Conservation (phyloP, 2,113 vertebrate species). For the Brachypodius melanocephalos region DNA sequence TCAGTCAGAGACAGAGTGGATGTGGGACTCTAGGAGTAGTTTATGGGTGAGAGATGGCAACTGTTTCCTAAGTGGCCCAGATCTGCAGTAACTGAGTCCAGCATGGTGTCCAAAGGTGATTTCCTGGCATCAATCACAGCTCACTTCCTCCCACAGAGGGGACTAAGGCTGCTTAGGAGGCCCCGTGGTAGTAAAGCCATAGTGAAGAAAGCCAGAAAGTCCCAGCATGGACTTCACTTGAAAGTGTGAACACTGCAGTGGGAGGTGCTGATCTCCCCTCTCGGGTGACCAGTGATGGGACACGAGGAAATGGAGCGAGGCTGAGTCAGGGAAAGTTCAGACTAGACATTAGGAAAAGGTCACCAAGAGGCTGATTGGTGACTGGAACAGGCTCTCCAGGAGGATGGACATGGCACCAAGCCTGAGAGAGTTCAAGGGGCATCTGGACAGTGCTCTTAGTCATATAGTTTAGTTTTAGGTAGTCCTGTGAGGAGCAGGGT, state of each 20-base stretch:
- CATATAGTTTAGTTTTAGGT: background rate
- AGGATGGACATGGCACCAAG: background rate
- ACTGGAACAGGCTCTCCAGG: background rate
- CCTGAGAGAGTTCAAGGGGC: background rate
- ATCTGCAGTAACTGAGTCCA: background rate
- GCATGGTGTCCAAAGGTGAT: background rate
- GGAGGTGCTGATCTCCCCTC: background rate
- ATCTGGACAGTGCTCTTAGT: background rate
- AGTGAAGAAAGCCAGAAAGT: background rate
- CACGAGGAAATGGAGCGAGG: background rate
- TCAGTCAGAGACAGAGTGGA: background rate
- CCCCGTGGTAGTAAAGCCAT: fast-evolving
- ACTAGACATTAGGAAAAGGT: background rate
- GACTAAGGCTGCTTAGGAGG: background rate
- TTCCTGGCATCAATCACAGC: background rate
- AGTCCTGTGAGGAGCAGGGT: background rate
- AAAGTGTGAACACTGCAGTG: background rate
- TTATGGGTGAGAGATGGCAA: background rate
- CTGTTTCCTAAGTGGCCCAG: background rate
- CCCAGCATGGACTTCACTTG: background rate
- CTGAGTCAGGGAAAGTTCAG: background rate
- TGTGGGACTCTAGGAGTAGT: background rate
- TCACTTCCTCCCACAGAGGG: background rate
- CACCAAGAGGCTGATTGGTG: background rate
- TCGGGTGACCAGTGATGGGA: background rate